A percentile compares a stretch with the other conserved stretches of the same genome.
Evolutionary conservation across 2,888 invertebrate species (phyloP).

Genomic region (Melieria omissa): DNA sequence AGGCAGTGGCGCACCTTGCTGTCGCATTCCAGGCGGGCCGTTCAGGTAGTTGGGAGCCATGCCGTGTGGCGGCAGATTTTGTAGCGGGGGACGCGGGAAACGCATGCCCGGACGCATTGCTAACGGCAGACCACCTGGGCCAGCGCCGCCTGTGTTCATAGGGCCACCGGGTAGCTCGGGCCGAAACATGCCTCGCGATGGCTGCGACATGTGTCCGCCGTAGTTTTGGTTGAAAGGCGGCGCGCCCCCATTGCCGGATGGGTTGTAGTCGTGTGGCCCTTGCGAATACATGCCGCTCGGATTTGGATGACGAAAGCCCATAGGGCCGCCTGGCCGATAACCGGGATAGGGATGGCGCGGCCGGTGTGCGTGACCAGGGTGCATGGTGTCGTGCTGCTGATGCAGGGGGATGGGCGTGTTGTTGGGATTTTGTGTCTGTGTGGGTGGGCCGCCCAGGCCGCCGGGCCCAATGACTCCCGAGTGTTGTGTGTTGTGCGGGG

Average conservation of each 20-base stretch:
- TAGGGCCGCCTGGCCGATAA: constrained; percentile 55
- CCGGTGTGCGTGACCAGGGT: constrained; percentile 48
- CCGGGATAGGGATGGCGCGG: constrained; percentile 55
- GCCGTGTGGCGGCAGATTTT: constrained; percentile 43
- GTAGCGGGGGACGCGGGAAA: constrained; percentile 69
- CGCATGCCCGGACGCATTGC: constrained; percentile 62
- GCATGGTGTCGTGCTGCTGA: constrained; percentile 51
- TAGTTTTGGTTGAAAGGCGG: constrained; percentile 45
- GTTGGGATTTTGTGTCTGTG: constrained; percentile 34
- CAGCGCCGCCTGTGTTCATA: constrained; percentile 24
- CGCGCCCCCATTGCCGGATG: constrained; percentile 44
- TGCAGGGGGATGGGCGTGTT: constrained; percentile 47
- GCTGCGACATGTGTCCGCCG: constrained; percentile 42
- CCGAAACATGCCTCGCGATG: constrained; percentile 51
- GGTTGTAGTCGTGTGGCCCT: constrained; percentile 50
- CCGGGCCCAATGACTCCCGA: constrained; percentile 42
- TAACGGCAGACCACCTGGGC: constrained; percentile 36
- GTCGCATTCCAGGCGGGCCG: constrained; percentile 51
- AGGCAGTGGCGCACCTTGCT: constrained; percentile 42
- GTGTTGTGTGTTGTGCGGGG: constrained; percentile 46
- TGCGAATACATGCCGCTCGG: constrained; percentile 48
- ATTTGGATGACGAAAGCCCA: constrained; percentile 51
- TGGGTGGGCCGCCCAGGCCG: constrained; percentile 35
- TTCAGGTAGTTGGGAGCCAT: constrained; percentile 53
- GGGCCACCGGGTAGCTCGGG: constrained; percentile 46